Conservation (phyloP, 2,888 invertebrate genomes). For the Ormyrus nitidulus region DNA sequence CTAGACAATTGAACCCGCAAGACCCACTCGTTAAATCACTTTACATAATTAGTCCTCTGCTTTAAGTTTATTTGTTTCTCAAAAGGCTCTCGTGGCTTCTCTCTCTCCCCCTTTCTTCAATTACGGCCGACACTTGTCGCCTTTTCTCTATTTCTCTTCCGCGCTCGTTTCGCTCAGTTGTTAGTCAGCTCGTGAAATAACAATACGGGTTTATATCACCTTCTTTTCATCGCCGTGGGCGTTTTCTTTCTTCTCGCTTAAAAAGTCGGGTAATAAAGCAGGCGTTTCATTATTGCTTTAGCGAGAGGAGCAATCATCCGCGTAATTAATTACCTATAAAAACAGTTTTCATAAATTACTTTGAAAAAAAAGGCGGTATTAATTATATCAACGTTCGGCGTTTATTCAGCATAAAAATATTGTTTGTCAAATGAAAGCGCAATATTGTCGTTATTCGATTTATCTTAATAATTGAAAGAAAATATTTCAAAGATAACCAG, state of each 20-base stretch:
- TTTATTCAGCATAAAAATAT: no score
- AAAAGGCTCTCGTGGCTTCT: constrained; percentile 37
- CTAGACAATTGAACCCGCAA: constrained; percentile 21
- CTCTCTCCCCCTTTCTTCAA: constrained; percentile 22
- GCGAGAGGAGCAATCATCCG: no score
- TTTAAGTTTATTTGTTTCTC: constrained; percentile 43
- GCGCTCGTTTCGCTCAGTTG: constrained; percentile 20
- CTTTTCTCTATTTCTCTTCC: constrained; percentile 21
- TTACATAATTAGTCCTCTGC: constrained; percentile 47
- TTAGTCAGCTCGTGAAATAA: constrained; percentile 37
- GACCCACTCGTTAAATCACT: constrained; percentile 44
- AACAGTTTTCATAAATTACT: no score
- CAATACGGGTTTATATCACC: constrained; percentile 46
- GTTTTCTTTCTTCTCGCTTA: neutral
- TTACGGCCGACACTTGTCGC: constrained; percentile 32
- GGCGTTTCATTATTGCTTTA: no score
- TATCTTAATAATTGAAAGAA: no score
- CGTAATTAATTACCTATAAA: no score
- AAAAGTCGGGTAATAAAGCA: no score
- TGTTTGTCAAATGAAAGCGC: no score
- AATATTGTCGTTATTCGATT: no score
- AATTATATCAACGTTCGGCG: no score
- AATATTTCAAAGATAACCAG: no score
- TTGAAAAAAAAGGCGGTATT: no score
- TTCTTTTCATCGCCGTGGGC: constrained; percentile 31